Evolutionary conservation across 2,888 invertebrate species (phyloP), one percentile per base, ranked within the genome.

Genomic region (Orthosia cruda): DNA sequence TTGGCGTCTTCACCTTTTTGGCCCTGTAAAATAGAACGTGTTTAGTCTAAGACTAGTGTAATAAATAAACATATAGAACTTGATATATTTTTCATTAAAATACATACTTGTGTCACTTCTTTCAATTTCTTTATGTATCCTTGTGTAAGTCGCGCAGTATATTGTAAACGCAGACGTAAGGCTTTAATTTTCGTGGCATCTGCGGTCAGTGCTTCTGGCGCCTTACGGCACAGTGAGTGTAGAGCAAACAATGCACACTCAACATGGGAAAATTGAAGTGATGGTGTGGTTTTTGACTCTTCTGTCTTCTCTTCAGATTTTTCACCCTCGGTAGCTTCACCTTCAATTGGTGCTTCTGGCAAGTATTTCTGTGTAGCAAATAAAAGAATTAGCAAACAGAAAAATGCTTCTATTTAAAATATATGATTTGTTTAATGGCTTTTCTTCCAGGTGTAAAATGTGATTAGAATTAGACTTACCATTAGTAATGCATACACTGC

Each of bases 81-180:
- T 40, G 3, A 13, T 18, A 7, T 16, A 40, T 32, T 74, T 26
- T 50, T 12, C 45, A 52, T 26, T 15, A 18, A 20, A 16, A 32
- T 7, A 62, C 82, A 68, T 92, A 96, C 97, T 92, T 97, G 96
- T 61, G 97, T 97, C 64, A 97, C 97, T 95, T 98, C 97, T 74
- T 97, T 97, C 57, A 98, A 94, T 88, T 98, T 98, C 91, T 98
- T 98, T 12, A 96, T 95, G 85, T 97, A 99, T 80, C 98, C 99
- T 95, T 99, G 99, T 77, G 99, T 98, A 49, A 99, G 98, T 77
- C 99, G 97, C 0, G 99, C 99, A 91, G 99, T 98, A 94, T 99
- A 99, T 93, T 99, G 99, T 79, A 99, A 96, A 85, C 99, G 97
- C 61, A 98, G 95, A 82, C 98, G 97, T 88, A 99, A 98, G 89